These are phyloP conservation scores for Cyanoramphus novaezelandiae DNA, from an alignment of 2,113 vertebrate species.

Conservation along the genomic window DNA sequence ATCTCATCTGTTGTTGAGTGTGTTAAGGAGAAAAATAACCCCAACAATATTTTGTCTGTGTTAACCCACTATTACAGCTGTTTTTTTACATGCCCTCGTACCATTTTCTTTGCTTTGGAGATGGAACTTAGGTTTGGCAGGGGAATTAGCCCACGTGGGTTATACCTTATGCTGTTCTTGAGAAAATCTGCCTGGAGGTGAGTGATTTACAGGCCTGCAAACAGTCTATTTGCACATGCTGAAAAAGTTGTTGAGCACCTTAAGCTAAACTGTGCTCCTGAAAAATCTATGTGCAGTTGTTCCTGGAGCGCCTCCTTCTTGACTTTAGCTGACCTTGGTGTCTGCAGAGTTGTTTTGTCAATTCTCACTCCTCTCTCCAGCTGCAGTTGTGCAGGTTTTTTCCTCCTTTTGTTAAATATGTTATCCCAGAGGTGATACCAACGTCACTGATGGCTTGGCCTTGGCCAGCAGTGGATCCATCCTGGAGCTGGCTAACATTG, in stretches of 20 bases:
- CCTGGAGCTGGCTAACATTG: neutral
- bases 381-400: neutral
- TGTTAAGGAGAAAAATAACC: neutral
- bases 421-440: neutral
- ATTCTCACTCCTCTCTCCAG: neutral
- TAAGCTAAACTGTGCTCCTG: neutral
- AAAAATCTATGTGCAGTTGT: neutral
- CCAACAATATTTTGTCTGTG: accelerated
- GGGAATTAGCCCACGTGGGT: neutral
- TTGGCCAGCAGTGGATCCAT: neutral
- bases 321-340: neutral
- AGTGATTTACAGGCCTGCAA: neutral
- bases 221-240: neutral
- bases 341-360: neutral
- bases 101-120: neutral
- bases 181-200: neutral
- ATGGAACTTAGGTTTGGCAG: neutral
- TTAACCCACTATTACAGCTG: neutral
- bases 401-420: neutral
- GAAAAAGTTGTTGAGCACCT: neutral
- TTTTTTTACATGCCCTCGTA: neutral
- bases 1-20: neutral
- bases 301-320: neutral
- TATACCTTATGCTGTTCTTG: neutral
- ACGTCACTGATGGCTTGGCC: neutral